Conservation (phyloP, 2,113 vertebrate species). For the Parotia lawesii region DNA sequence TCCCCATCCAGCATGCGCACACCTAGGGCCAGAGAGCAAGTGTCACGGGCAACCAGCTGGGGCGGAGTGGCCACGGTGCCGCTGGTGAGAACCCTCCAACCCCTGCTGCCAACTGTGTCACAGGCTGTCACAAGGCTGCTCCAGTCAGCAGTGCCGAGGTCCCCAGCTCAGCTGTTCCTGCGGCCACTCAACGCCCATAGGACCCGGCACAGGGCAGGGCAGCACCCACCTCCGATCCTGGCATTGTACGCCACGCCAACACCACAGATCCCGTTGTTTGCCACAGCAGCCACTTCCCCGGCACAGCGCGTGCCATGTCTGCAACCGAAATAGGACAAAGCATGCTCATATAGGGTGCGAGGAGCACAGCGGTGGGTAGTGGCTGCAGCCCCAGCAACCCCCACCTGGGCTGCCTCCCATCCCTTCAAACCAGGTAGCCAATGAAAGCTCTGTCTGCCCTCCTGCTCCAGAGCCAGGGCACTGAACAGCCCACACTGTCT, state of each 20-base stretch:
- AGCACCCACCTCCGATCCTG: conserved; percentile 86
- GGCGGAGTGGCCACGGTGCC: accelerated
- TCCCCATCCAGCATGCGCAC: conserved; percentile 98
- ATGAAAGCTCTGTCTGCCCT: background rate
- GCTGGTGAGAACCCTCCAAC: accelerated
- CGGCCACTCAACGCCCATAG: accelerated
- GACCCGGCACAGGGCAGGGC: background rate
- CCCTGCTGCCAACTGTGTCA: background rate
- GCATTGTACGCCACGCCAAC: conserved; percentile 93
- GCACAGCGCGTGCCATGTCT: conserved; percentile 95
- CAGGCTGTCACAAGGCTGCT: accelerated
- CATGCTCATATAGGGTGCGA: accelerated
- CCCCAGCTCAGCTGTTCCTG: background rate
- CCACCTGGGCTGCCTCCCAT: accelerated
- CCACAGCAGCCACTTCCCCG: conserved; percentile 89
- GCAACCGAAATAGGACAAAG: background rate
- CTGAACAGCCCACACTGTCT: background rate
- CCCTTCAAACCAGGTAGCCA: accelerated
- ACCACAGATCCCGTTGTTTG: conserved; percentile 91
- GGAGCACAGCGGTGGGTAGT: background rate
- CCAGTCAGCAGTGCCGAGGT: background rate
- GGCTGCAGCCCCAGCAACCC: accelerated
- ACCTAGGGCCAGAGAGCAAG: conserved; percentile 71
- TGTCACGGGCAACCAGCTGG: accelerated
- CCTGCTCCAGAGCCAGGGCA: background rate